phyloP scores from a whole-genome alignment of 1,140 invertebrate genomes.

The Drosophila willistoni region DNA sequence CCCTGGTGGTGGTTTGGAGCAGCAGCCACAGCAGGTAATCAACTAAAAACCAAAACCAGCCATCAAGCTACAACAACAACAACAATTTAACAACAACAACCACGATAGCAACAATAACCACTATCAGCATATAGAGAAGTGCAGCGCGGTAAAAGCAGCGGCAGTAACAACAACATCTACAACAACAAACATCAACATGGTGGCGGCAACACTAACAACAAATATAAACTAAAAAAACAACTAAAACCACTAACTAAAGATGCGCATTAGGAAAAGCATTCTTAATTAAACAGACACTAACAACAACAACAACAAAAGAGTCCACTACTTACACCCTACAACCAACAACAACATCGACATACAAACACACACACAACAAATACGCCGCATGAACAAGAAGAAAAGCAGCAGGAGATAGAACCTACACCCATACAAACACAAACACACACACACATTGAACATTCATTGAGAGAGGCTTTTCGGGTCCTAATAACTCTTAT shows the following conservation, averaged over 20 bases:
- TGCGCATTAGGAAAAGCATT: constrained; percentile 43
- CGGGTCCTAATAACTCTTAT: constrained; percentile 4
- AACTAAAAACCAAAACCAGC: constrained; percentile 63
- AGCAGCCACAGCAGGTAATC: constrained; percentile 82
- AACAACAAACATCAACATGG: constrained; percentile 43
- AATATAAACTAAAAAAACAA: constrained; percentile 5
- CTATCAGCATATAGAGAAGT: constrained; percentile 2
- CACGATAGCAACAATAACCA: constrained; percentile 30
- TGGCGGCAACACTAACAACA: constrained; percentile 45
- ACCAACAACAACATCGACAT: constrained; percentile 10
- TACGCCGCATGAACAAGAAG: constrained; percentile 19
- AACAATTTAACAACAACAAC: constrained; percentile 37
- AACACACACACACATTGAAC: constrained; percentile 27
- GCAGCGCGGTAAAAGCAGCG: constrained; percentile 29
- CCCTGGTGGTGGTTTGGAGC: constrained; percentile 73
- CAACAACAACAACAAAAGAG: constrained; percentile 20
- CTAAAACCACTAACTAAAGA: constrained; percentile 44
- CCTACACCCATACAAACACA: constrained; percentile 22
- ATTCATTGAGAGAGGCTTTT: constrained; percentile 6
- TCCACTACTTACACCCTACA: too few species aligned
- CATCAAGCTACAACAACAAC: constrained; percentile 20
- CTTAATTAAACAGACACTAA: constrained; percentile 59
- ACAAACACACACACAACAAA: constrained; percentile 21
- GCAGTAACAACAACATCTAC: constrained; percentile 28
- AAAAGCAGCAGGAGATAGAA: constrained; percentile 40